A percentile compares a stretch with the other conserved stretches of the same genome.
These are phyloP conservation scores for Archilochus colubris DNA, from an alignment of 2,113 vertebrate genomes.

Conservation along the genomic window DNA sequence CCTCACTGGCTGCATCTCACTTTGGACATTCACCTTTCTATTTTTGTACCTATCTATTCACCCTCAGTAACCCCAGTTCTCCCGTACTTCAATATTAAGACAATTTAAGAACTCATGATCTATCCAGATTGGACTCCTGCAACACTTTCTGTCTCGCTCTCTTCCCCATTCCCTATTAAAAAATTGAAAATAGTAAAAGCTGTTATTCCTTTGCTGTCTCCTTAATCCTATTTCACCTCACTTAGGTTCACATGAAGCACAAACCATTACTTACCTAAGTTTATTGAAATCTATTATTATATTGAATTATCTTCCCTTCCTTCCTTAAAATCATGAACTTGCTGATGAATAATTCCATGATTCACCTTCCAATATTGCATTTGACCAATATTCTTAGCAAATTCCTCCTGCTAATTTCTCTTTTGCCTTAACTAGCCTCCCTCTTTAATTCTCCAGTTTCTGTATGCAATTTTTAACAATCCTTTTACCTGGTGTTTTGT, in stretches of 20 bases:
- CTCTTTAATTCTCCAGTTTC: not conserved
- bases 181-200: not conserved
- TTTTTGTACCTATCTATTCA: not conserved
- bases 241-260: not conserved
- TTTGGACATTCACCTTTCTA: not conserved
- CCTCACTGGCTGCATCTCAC: not conserved
- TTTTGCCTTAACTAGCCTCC: not conserved
- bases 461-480: not conserved
- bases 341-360: not conserved
- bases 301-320: not conserved
- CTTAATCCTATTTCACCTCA: not conserved
- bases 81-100: not conserved
- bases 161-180: not conserved
- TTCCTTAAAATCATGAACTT: not conserved
- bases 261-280: not conserved
- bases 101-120: not conserved
- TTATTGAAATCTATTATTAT: not conserved
- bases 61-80: not conserved
- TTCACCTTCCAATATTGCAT: not conserved
- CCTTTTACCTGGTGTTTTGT: not conserved
- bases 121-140: not conserved
- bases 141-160: not conserved
- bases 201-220: not conserved
- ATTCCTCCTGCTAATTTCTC: not conserved
- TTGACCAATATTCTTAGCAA: not conserved